Evolutionary conservation across 1,140 invertebrate species (phyloP).

Genomic region (Megalonaias nervosa): DNA sequence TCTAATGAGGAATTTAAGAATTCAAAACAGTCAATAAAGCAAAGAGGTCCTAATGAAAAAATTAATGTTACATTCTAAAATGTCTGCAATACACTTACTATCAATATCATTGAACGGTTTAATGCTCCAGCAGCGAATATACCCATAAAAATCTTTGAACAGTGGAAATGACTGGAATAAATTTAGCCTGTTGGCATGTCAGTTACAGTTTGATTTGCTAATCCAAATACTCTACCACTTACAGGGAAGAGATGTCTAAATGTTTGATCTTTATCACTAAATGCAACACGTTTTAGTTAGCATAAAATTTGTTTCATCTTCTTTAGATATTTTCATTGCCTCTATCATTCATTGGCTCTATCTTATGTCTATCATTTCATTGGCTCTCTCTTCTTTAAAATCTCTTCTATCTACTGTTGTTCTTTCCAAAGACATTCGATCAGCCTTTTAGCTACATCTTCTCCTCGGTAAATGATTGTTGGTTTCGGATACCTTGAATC

Average conservation of each 20-base stretch:
- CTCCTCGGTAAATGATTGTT: constrained; percentile 9
- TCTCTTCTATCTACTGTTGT: constrained; percentile 5
- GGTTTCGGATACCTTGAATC: constrained; percentile 4
- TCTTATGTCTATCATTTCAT: no score
- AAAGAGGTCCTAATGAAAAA: constrained; percentile 12
- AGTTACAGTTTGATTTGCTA: constrained; percentile 1
- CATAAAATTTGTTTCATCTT: neutral
- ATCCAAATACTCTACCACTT: constrained; percentile 1
- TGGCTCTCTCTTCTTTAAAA: neutral
- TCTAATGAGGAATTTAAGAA: neutral
- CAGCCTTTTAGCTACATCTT: neutral
- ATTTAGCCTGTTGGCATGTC: neutral
- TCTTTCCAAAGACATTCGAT: constrained; percentile 8
- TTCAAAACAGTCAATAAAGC: constrained; percentile 7
- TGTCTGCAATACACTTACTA: constrained; percentile 61
- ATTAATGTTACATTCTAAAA: constrained; percentile 58
- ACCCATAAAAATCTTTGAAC: constrained; percentile 66
- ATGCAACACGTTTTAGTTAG: neutral
- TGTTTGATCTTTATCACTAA: constrained; percentile 2
- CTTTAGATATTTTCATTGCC: constrained; percentile 1
- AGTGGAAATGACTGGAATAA: constrained; percentile 69
- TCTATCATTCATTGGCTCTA: no score
- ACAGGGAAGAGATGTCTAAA: constrained; percentile 8
- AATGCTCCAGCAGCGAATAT: constrained; percentile 59
- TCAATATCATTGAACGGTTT: constrained; percentile 41